Evolutionary conservation across 2,797 vertebrate species (phyloP).

Genomic region (Limosa lapponica): DNA sequence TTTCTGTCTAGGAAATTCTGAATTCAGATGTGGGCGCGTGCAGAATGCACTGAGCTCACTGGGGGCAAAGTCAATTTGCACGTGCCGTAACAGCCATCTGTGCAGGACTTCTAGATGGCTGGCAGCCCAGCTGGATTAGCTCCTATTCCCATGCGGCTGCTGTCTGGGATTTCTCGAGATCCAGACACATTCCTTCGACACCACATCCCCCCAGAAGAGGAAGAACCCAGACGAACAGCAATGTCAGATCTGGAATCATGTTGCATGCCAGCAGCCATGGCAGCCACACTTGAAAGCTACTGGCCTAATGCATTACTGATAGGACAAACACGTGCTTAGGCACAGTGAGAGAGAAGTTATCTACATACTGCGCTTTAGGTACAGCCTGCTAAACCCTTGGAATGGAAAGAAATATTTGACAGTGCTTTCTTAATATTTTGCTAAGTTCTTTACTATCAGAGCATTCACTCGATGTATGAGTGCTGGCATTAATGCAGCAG

Average conservation of each 20-base stretch:
- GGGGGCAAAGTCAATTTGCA: neutral
- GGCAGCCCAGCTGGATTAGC: neutral
- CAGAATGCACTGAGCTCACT: neutral
- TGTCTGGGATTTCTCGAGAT: neutral
- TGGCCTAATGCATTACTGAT: neutral
- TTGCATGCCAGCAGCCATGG: accelerated
- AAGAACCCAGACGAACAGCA: neutral
- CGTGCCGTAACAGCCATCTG: neutral
- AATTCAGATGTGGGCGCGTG: neutral
- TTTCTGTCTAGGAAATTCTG: neutral
- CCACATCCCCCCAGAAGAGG: neutral
- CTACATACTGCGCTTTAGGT: neutral
- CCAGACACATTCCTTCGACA: constrained; percentile 1
- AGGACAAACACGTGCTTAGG: neutral
- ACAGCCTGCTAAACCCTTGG: neutral
- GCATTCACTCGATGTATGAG: accelerated
- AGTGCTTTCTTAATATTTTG: neutral
- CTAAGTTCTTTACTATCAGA: neutral
- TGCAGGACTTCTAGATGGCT: neutral
- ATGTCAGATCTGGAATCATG: neutral
- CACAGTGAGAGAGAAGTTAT: neutral
- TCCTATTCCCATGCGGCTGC: neutral
- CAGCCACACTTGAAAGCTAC: neutral
- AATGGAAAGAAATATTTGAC: neutral
- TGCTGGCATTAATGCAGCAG: accelerated